Base-by-base conservation (phyloP, 2,113 vertebrate genomes). In the Bambusicola thoracicus region DNA sequence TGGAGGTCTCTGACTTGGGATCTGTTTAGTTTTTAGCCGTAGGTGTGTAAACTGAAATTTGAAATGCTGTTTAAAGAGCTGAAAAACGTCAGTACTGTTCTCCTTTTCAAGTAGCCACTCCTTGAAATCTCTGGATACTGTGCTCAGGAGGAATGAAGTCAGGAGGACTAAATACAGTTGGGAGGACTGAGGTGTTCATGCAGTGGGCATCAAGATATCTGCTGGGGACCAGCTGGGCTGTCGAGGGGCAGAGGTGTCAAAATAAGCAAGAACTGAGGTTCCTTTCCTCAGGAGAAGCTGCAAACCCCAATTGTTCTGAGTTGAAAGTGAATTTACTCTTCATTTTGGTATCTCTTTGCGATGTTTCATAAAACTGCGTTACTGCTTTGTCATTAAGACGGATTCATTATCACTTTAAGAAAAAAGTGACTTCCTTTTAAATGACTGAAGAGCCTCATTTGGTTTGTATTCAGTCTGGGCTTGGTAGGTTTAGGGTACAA, bases 401-500 rank as follows among this genome's bases (percentile, higher is more conserved):
- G 9, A 29, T 92, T 92, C 16, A 19, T 66, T 51, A 76, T 4
- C n/a, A 48, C 58, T 94, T 94, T 61, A 25, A 51, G 8, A 81
- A 92, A 48, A 55, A 59, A 87, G 36, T 46, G 30, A 58, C 68
- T 94, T 90, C 44, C 25, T 87, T 89, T 81, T 68, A 84, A 86
- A 84, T 58, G 53, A 29, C 62, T 69, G 14, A 74, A 62, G 17
- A 40, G 59, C 51, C 27, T 56, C 59, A 29, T 80, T 85, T 91
- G 72, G 78, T 43, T 61, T 77, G 30, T 89, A 49, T 70, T 92
- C 78, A 61, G 91, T 84, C 91, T 62, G 63, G 53, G 58, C 84
- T 93, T 90, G 68, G 41, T 91, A 58, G 59, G n/a, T 92, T 96
- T 92, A 30, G 41, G 67, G 34, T 92, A 62, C 24, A 85, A 87